Evolutionary conservation across 1,140 invertebrate genomes (phyloP).

Genomic region (Dufourea novaeangliae): DNA sequence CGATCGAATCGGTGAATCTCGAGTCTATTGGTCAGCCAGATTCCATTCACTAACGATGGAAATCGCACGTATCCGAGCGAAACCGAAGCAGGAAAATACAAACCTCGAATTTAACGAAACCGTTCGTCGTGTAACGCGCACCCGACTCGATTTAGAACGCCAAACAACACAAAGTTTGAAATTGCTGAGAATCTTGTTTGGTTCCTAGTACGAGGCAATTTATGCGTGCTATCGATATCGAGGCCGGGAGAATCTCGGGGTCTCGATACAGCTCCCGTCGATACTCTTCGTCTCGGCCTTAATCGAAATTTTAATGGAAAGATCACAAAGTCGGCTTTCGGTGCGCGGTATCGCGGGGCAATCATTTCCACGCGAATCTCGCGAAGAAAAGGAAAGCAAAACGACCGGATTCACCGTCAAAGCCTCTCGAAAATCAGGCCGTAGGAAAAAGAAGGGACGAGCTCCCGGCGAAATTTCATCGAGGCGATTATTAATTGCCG

Average conservation of each 20-base stretch:
- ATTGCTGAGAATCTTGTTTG: neutral
- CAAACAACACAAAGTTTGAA: neutral
- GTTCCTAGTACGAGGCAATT: neutral
- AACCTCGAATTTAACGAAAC: too few relatives aligned
- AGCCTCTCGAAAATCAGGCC: neutral
- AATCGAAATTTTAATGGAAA: conserved; percentile 71
- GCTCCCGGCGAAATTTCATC: neutral
- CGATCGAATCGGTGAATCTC: too few relatives aligned
- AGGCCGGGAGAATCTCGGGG: conserved; percentile 2
- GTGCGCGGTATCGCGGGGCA: conserved; percentile 10
- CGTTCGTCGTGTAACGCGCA: neutral
- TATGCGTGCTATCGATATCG: conserved; percentile 30
- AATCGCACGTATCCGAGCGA: too few relatives aligned
- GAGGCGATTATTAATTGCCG: neutral
- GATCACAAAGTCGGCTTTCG: conserved; percentile 55
- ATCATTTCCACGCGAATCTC: conserved; percentile 7
- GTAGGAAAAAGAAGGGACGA: neutral
- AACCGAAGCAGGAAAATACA: too few relatives aligned
- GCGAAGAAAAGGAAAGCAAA: neutral
- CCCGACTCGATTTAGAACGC: neutral
- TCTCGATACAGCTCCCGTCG: conserved; percentile 9
- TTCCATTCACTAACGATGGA: too few relatives aligned
- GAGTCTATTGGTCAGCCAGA: too few relatives aligned
- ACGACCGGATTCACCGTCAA: neutral
- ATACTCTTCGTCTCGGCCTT: conserved; percentile 44